These are phyloP conservation scores for Argyresthia albistria DNA, from an alignment of 2,888 invertebrate genomes.

Conservation along the genomic window DNA sequence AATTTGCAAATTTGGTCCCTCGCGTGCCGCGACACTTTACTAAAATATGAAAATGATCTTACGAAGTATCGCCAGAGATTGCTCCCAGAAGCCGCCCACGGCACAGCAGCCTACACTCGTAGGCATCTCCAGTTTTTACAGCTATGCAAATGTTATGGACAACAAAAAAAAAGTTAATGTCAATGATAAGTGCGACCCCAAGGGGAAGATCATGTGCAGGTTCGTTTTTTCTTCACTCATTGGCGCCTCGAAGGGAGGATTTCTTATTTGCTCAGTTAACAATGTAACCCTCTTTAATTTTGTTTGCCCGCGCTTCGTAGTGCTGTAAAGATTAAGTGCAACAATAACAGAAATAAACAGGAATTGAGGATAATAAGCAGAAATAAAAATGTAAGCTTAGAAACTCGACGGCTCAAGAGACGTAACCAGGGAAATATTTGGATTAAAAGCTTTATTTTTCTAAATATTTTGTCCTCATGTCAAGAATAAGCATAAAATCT, in stretches of 20 bases:
- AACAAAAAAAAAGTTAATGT: constrained; percentile 69
- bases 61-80: constrained; percentile 44
- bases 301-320: neutral
- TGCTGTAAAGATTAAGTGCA: constrained; percentile 4
- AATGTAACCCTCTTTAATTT: constrained; percentile 35
- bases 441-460: no score
- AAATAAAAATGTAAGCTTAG: neutral
- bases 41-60: constrained; percentile 68
- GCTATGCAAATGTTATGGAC: constrained; percentile 73
- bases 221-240: constrained; percentile 29
- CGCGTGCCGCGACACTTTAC: constrained; percentile 28
- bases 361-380: neutral
- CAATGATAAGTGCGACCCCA: constrained; percentile 64
- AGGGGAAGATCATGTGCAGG: constrained; percentile 47
- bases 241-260: constrained; percentile 12
- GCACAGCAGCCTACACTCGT: constrained; percentile 23
- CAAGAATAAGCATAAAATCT: no score
- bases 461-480: no score
- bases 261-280: constrained; percentile 26
- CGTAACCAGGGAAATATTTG: no score
- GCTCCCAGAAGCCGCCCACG: constrained; percentile 47
- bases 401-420: no score
- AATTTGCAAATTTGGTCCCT: constrained; percentile 37
- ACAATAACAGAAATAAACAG: neutral
- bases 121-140: constrained; percentile 27